A percentile compares a stretch with the other conserved stretches of the same genome.
Conservation (phyloP, 2,888 invertebrate genomes). For the Portevinia maculata region DNA sequence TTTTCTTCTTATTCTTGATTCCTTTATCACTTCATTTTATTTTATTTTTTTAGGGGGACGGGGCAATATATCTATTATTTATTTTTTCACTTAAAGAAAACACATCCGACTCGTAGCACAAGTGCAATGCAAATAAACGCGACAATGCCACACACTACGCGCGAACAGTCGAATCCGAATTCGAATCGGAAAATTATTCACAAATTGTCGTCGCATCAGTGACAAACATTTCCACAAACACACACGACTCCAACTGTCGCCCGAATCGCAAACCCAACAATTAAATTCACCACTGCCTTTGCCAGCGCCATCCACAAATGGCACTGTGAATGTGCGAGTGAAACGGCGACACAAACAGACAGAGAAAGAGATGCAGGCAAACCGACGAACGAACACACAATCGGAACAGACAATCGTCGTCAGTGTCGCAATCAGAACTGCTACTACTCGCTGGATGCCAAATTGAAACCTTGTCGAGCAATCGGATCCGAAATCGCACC, state of each 20-base stretch:
- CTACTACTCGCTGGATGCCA: conserved; percentile 55
- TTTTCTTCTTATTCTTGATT: conserved; percentile 22
- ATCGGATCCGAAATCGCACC: conserved; percentile 52
- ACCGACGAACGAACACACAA: conserved; percentile 51
- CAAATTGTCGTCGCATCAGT: conserved; percentile 67
- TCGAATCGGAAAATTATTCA: conserved; percentile 49
- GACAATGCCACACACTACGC: conserved; percentile 10
- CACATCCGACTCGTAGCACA: conserved; percentile 68
- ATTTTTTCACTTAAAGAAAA: conserved; percentile 46
- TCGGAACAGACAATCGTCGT: conserved; percentile 68
- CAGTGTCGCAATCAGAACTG: conserved; percentile 73
- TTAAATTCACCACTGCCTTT: conserved; percentile 72
- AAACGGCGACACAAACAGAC: conserved; percentile 9
- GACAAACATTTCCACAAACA: conserved; percentile 73
- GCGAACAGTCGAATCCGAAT: conserved; percentile 35
- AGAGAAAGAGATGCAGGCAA: conserved; percentile 20
- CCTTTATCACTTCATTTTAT: conserved; percentile 4
- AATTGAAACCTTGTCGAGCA: conserved; percentile 61
- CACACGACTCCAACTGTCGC: conserved; percentile 74
- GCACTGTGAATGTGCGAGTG: conserved; percentile 30
- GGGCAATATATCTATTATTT: not conserved
- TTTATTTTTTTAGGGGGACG: not conserved
- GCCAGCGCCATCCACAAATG: conserved; percentile 63
- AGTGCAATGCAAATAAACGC: conserved; percentile 68
- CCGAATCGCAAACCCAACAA: conserved; percentile 73